phyloP scores from a whole-genome alignment of 2,797 vertebrate species.

The Cossypha polioptera region DNA sequence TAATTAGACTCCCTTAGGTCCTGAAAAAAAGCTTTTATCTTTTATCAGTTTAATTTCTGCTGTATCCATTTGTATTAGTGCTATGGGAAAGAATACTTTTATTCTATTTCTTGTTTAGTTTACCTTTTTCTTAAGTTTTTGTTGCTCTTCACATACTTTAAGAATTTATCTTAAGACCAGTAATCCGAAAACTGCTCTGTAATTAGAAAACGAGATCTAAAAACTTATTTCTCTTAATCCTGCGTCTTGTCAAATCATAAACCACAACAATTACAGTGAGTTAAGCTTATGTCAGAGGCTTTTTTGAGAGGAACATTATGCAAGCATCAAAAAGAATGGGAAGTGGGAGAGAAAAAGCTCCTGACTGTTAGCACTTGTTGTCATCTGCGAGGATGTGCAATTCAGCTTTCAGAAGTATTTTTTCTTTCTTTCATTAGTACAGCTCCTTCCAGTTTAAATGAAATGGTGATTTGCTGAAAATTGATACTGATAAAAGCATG shows the following conservation, averaged over 20 bases:
- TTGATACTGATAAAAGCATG: not conserved
- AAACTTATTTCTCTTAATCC: not conserved
- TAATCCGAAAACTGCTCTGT: not conserved
- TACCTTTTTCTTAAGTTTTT: not conserved
- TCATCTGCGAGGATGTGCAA: not conserved
- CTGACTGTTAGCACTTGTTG: not conserved
- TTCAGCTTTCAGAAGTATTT: not conserved
- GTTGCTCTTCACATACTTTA: not conserved
- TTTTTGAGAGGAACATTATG: not conserved
- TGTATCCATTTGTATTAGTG: not conserved
- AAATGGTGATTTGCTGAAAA: not conserved
- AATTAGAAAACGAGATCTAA: not conserved
- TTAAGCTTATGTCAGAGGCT: not conserved
- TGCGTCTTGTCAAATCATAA: not conserved
- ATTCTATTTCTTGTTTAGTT: not conserved
- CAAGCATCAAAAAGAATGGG: not conserved
- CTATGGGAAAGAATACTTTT: not conserved
- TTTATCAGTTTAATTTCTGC: slow-evolving; percentile 54
- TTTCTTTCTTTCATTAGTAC: not conserved
- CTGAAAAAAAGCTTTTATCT: slow-evolving; percentile 36
- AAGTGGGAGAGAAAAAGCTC: not conserved
- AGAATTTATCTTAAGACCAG: not conserved
- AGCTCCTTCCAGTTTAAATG: not conserved
- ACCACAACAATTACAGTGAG: not conserved
- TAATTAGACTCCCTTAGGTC: slow-evolving; percentile 49